These are phyloP conservation scores for Phrynocephalus versicolor DNA, from an alignment of 2,113 vertebrate genomes.

Conservation along the genomic window DNA sequence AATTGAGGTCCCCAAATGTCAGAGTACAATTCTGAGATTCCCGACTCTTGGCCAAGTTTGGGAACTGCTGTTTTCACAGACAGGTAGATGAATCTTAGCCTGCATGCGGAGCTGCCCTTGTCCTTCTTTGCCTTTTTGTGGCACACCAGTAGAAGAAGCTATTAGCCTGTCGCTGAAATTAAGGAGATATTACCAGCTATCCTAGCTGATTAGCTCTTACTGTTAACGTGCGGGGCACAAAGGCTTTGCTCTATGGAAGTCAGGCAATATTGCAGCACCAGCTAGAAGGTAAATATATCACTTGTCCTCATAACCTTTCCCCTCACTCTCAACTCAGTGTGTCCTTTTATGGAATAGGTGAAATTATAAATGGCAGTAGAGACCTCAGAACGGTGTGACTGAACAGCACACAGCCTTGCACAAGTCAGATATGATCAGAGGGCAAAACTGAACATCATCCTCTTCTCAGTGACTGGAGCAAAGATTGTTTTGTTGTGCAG, in stretches of 20 bases:
- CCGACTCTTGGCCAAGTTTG: not conserved
- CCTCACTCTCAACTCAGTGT: not conserved
- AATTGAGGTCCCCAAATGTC: too few species aligned
- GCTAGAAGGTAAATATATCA: not conserved
- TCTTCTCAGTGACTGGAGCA: too few species aligned
- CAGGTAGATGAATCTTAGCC: not conserved
- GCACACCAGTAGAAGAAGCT: not conserved
- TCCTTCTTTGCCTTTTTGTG: not conserved
- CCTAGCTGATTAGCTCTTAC: accelerated
- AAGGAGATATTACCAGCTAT: not conserved
- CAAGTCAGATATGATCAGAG: not conserved
- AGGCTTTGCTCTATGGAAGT: not conserved
- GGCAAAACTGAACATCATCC: not conserved
- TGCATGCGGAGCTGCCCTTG: not conserved
- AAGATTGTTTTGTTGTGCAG: not conserved
- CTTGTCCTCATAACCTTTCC: not conserved
- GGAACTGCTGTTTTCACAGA: not conserved
- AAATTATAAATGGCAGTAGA: not conserved
- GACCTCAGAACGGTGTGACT: not conserved
- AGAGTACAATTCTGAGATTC: too few species aligned
- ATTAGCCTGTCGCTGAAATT: not conserved
- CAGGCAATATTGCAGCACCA: not conserved
- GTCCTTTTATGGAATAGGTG: not conserved
- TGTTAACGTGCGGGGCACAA: not conserved
- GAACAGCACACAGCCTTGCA: not conserved